Conservation (phyloP, 2,888 invertebrate genomes). For the Marasmarcha lunaedactyla region DNA sequence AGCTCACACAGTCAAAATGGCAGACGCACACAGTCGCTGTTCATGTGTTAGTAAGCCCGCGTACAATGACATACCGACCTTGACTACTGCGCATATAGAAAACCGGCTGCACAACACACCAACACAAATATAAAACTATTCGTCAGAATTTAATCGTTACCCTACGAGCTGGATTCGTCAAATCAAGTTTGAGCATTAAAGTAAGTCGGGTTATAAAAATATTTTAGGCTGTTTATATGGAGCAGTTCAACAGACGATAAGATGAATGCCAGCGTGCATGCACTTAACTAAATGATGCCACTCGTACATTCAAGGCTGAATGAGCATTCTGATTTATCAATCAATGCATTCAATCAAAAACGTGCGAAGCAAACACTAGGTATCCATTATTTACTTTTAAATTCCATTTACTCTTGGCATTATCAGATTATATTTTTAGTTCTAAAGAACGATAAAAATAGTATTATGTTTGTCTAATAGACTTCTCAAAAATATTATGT, state of each 20-base stretch:
- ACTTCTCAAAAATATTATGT: no score
- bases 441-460: no score
- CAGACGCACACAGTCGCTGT: conserved; percentile 27
- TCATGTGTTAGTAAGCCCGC: conserved; percentile 44
- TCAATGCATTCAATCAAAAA: conserved; percentile 1
- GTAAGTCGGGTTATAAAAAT: conserved; percentile 5
- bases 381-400: no score
- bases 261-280: conserved; percentile 38
- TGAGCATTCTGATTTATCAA: conserved; percentile 28
- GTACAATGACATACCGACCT: conserved; percentile 69
- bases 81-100: conserved; percentile 55
- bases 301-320: conserved; percentile 39
- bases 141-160: conserved; percentile 25
- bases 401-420: no score
- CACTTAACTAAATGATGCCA: conserved; percentile 17
- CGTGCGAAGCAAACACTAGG: background rate
- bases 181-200: background rate
- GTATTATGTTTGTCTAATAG: no score
- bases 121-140: conserved; percentile 39
- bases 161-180: background rate
- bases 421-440: no score
- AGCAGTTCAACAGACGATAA: conserved; percentile 67
- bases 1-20: conserved; percentile 28
- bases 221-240: background rate
- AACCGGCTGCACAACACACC: conserved; percentile 18